phyloP scores from a whole-genome alignment of 2,797 vertebrate genomes.

The Sebastes matsubarae region DNA sequence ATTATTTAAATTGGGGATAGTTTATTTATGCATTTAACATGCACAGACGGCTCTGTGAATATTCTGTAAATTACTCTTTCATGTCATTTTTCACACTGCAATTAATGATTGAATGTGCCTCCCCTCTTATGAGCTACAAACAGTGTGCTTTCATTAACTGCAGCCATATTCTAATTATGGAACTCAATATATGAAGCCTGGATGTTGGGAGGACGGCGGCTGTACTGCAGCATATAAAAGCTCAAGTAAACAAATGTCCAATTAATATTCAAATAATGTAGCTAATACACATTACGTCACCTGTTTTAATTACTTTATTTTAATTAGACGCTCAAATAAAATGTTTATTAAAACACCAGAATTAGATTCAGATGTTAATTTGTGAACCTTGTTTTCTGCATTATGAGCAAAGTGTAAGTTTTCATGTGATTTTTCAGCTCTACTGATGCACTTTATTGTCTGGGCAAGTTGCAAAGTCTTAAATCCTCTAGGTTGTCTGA shows the following conservation, averaged over 20 bases:
- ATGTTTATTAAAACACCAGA: neutral
- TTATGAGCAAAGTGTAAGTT: neutral
- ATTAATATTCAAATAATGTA: neutral
- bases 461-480: neutral
- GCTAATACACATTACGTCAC: neutral
- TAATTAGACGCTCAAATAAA: constrained; percentile 7
- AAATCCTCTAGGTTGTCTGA: neutral
- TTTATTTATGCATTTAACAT: constrained; percentile 35
- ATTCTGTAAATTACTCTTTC: constrained; percentile 23
- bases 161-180: constrained; percentile 23
- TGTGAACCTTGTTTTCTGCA: neutral
- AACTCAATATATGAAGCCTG: neutral
- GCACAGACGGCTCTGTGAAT: constrained; percentile 16
- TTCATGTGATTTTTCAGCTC: neutral
- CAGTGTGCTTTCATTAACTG: constrained; percentile 17
- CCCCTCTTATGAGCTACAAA: neutral
- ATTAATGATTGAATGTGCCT: constrained; percentile 25
- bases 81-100: constrained; percentile 24
- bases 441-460: neutral
- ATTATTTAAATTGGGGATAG: constrained; percentile 26
- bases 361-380: neutral
- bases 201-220: neutral
- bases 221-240: constrained; percentile 1
- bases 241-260: constrained; percentile 6
- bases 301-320: constrained; percentile 6